Evolutionary conservation across 2,797 vertebrate species (phyloP).

Genomic region (Schizothorax lantsangensis): DNA sequence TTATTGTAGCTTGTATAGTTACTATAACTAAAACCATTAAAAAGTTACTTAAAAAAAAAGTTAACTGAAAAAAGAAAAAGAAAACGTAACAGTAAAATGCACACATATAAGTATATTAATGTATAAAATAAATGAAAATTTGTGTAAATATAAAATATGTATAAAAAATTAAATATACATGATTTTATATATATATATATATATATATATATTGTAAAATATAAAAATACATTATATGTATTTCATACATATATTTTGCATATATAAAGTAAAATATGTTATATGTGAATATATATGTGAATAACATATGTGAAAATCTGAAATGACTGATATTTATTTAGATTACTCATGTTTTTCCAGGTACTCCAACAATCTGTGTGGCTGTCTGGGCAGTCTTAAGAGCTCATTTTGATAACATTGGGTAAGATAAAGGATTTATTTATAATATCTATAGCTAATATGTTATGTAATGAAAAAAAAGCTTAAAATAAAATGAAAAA

Average conservation of each 20-base stretch:
- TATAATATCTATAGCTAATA: neutral
- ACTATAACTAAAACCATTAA: neutral
- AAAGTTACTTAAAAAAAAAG: neutral
- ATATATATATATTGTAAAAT: too few relatives aligned
- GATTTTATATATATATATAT: too few relatives aligned
- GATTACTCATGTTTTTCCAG: constrained; percentile 67
- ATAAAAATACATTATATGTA: too few relatives aligned
- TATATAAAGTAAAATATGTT: neutral
- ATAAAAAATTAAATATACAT: too few relatives aligned
- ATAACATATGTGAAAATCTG: neutral
- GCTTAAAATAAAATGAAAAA: neutral
- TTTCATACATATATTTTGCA: too few relatives aligned
- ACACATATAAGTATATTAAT: neutral
- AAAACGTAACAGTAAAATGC: too few relatives aligned
- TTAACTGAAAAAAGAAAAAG: neutral
- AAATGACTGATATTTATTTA: neutral
- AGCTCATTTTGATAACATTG: constrained; percentile 89
- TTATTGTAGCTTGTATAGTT: neutral
- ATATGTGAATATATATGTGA: too few relatives aligned
- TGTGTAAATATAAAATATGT: too few relatives aligned
- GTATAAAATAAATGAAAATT: too few relatives aligned
- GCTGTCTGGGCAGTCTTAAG: constrained; percentile 93
- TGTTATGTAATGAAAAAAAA: neutral
- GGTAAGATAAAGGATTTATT: constrained; percentile 73
- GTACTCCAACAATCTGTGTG: constrained; percentile 96